These are phyloP conservation scores for Tapirus indicus DNA, from an alignment of 2,797 vertebrate genomes.

Conservation along the genomic window DNA sequence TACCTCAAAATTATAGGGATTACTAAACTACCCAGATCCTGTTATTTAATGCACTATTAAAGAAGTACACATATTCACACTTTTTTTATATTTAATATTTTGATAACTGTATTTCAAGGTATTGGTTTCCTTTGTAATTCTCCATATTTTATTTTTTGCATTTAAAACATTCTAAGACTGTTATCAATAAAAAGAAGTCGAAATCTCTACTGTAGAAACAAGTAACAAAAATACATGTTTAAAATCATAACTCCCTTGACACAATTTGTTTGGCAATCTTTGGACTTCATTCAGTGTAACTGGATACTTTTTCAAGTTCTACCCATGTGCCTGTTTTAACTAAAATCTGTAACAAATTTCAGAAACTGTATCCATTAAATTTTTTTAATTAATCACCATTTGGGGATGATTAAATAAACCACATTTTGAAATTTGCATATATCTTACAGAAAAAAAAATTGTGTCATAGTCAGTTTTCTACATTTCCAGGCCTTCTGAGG, in stretches of 20 bases:
- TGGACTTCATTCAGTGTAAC: background rate
- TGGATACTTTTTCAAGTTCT: background rate
- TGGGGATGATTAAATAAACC: background rate
- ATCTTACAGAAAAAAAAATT: background rate
- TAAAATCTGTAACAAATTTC: slow-evolving; percentile 36
- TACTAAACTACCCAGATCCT: background rate
- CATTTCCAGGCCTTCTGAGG: background rate
- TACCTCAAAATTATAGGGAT: background rate
- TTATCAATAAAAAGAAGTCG: background rate
- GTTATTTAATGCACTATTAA: background rate
- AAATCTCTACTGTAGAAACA: background rate
- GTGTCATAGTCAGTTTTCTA: background rate
- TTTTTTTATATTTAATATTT: background rate
- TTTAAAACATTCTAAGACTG: background rate
- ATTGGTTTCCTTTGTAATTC: background rate
- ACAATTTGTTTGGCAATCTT: background rate
- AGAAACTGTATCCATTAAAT: background rate
- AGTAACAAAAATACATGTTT: background rate
- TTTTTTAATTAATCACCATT: background rate
- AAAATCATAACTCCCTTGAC: background rate
- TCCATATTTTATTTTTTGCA: background rate
- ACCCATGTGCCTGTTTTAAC: background rate
- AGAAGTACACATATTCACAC: background rate
- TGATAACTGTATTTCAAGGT: background rate
- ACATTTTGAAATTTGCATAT: slow-evolving; percentile 2